Evolutionary conservation across 2,113 vertebrate species (phyloP), one percentile per base, ranked within the genome.

Genomic region (Oncorhynchus nerka): DNA sequence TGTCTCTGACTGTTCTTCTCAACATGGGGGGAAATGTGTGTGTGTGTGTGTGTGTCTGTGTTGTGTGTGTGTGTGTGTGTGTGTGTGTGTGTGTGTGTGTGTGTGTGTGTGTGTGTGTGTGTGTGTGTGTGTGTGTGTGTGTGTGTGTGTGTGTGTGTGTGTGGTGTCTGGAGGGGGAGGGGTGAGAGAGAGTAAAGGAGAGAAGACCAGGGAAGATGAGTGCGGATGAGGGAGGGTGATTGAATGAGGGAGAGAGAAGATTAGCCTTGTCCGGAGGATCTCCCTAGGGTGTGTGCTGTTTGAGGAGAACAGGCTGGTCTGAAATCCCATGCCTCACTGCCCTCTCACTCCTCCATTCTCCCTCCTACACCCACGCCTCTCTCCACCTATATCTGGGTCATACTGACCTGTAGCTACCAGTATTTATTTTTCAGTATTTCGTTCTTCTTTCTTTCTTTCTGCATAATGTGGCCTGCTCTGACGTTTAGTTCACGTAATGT

Each of bases 221-320:
- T 76, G 80, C 70, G 78, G 81, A 69, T 68, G 75, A 77, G 83
- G 79, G 64, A 11, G 61, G 83, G 80, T 72, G 75, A 88, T 32
- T 32, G 30, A 32, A 32, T 32, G 30, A 32, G 68, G 24, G 68
- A 62, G 55, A 45, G 81, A 84, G 68, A 68, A 82, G 83, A 85
- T 75, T 39, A 73, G 74, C 83, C 84, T 82, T 26, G 19, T 28
- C 66, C 55, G 28, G 57, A 68, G 48, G 74, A 80, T 70, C 79
- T 84, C 83, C 76, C 86, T 49, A 73, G 86, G 84, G 81, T 45
- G 86, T 83, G 79, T 34, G 32, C 32, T 34, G 87, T 79, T 84
- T 81, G 78, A 78, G 70, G 72, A 82, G 83, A 86, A 76, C 51
- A 74, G 73, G 84, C 82, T 83, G 51, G 28, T 30, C 67, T 59